Conservation (phyloP, 2,113 vertebrate species). For the Melanerpes aurifrons region DNA sequence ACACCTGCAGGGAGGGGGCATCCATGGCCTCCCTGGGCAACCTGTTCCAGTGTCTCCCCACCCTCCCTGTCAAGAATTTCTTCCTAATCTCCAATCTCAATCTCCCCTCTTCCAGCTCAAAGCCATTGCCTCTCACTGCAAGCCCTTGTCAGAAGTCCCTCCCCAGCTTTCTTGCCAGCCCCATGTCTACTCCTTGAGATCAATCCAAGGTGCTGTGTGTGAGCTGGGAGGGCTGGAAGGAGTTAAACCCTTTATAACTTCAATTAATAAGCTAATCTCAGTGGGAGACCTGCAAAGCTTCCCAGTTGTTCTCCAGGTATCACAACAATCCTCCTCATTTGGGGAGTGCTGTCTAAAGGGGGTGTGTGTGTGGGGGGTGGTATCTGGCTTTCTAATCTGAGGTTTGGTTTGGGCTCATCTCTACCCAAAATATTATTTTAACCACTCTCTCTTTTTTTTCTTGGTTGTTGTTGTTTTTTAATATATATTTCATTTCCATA, state of each 20-base stretch:
- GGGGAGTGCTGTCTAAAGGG: neutral
- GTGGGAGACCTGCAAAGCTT: conserved; percentile 36
- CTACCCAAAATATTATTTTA: conserved; percentile 65
- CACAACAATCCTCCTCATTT: conserved; percentile 19
- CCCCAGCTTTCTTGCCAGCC: too few species aligned
- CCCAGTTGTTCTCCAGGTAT: conserved; percentile 2
- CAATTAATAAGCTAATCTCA: neutral
- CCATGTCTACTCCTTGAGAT: neutral
- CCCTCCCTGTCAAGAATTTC: too few species aligned
- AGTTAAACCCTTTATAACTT: conserved; percentile 1
- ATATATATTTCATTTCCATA: conserved; percentile 48
- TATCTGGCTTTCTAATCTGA: conserved; percentile 31
- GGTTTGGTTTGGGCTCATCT: conserved; percentile 56
- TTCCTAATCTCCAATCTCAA: too few species aligned
- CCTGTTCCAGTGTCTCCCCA: too few species aligned
- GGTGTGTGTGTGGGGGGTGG: neutral
- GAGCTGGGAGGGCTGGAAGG: neutral
- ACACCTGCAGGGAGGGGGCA: too few species aligned
- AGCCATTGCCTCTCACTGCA: too few species aligned
- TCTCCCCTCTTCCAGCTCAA: too few species aligned
- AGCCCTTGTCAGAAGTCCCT: too few species aligned
- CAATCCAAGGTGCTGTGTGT: neutral
- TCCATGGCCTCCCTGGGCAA: too few species aligned
- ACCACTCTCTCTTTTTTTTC: conserved; percentile 23
- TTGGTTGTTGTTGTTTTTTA: too few species aligned